Conservation (phyloP, 2,113 vertebrate species). For the Oxyruncus cristatus region DNA sequence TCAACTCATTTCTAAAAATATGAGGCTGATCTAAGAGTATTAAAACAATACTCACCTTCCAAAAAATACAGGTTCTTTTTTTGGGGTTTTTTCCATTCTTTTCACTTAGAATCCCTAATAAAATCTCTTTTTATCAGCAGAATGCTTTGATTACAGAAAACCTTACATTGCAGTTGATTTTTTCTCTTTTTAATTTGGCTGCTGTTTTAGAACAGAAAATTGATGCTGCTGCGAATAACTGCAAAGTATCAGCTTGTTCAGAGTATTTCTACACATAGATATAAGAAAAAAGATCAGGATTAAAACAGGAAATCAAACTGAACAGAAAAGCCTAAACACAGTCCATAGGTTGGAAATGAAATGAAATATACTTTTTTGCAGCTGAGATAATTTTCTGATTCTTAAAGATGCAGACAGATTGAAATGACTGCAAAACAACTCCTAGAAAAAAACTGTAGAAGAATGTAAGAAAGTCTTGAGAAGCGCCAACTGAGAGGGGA, state of each 20-base stretch:
- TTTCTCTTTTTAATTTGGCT: not conserved
- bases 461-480: not conserved
- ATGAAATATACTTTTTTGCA: not conserved
- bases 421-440: not conserved
- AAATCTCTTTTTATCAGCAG: not conserved
- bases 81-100: not conserved
- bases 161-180: not conserved
- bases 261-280: not conserved
- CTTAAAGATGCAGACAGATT: not conserved
- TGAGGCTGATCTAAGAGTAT: not conserved
- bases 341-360: not conserved
- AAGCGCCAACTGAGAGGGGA: not conserved
- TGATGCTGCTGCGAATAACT: not conserved
- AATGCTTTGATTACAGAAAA: not conserved
- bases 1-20: not conserved
- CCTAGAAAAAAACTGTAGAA: not conserved
- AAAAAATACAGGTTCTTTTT: not conserved
- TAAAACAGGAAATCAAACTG: not conserved
- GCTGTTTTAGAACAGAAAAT: not conserved
- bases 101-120: not conserved
- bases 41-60: not conserved
- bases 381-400: not conserved
- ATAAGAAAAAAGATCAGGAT: not conserved
- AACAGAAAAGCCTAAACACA: not conserved
- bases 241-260: not conserved